Conservation (phyloP, 2,797 vertebrate genomes). For the Morelia viridis region DNA sequence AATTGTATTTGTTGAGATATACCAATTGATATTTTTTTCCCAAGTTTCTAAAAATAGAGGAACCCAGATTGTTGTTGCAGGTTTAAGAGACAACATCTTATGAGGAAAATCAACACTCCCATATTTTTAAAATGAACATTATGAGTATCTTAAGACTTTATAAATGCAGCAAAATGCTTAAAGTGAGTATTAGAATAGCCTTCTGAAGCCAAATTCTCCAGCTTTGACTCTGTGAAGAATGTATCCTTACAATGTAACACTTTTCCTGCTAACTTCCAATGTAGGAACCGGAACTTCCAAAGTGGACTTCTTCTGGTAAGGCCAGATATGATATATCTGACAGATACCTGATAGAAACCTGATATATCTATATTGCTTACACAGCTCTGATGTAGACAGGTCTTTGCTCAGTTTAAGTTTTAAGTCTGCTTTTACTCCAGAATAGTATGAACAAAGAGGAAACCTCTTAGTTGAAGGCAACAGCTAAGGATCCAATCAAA, state of each 20-base stretch:
- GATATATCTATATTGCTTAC: background rate
- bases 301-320: background rate
- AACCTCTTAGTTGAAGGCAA: background rate
- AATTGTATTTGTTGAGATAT: slow-evolving; percentile 32
- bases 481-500: background rate
- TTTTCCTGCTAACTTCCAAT: background rate
- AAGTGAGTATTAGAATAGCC: background rate
- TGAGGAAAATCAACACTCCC: background rate
- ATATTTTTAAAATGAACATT: slow-evolving; percentile 5
- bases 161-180: background rate
- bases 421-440: background rate
- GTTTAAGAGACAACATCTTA: background rate
- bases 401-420: background rate
- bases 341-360: no score
- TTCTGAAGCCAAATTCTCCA: background rate
- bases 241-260: background rate
- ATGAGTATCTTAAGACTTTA: background rate
- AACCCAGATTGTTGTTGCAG: slow-evolving; percentile 17
- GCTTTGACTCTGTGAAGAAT: background rate
- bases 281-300: background rate
- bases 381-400: background rate
- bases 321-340: no score
- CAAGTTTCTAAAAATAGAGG: slow-evolving; percentile 28
- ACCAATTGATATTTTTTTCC: slow-evolving; percentile 40
- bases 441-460: background rate